A percentile compares a stretch with the other conserved stretches of the same genome.
Evolutionary conservation across 2,797 vertebrate genomes (phyloP).

Genomic region (Parauchenoglanis punctatus): DNA sequence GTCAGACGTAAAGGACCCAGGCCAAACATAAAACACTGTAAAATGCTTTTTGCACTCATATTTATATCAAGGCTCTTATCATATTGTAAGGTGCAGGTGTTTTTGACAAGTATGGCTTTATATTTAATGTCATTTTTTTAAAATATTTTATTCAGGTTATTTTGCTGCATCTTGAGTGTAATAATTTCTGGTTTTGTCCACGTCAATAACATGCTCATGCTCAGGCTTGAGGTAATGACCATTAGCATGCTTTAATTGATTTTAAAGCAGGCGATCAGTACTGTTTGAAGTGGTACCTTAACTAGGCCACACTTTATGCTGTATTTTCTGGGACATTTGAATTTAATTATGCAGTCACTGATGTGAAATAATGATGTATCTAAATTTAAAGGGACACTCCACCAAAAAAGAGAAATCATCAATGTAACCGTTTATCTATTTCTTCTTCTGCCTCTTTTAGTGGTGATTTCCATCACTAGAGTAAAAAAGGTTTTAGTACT

Average conservation of each 20-base stretch:
- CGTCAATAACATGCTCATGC: slow-evolving; percentile 20
- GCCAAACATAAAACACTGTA: slow-evolving; percentile 56
- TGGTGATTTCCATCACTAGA: neutral
- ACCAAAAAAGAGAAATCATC: neutral
- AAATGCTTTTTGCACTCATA: slow-evolving; percentile 74
- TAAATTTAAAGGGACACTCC: neutral
- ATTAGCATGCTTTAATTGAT: neutral
- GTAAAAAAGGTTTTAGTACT: neutral
- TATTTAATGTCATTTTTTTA: slow-evolving; percentile 37
- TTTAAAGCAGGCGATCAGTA: neutral
- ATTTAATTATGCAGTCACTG: neutral
- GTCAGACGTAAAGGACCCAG: slow-evolving; percentile 33
- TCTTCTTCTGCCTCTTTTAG: neutral
- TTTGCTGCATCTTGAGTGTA: slow-evolving; percentile 43
- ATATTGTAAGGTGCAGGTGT: slow-evolving; percentile 72
- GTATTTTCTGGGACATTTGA: neutral
- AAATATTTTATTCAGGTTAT: slow-evolving; percentile 38
- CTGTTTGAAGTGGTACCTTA: slow-evolving; percentile 14
- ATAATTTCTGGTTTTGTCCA: slow-evolving; percentile 19
- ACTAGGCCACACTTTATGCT: neutral
- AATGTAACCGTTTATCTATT: neutral
- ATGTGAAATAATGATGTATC: neutral
- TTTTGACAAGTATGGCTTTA: slow-evolving; percentile 74
- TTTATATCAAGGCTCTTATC: slow-evolving; percentile 74
- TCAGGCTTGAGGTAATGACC: slow-evolving; percentile 39